phyloP scores from a whole-genome alignment of 1,140 invertebrate genomes.

The Anoplolepis gracilipes region DNA sequence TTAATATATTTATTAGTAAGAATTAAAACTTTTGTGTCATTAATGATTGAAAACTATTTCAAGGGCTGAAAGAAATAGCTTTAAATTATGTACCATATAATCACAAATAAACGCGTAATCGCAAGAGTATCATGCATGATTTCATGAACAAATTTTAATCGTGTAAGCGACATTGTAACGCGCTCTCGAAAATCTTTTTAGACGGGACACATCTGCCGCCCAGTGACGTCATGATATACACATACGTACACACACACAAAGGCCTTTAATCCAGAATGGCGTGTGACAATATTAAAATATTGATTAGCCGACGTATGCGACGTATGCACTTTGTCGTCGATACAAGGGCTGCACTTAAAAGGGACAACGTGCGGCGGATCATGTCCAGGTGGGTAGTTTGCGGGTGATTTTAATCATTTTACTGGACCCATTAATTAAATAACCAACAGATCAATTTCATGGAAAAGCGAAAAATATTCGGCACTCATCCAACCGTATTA shows the following conservation, averaged over 20 bases:
- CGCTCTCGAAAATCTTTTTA: conserved; percentile 61
- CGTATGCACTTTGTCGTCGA: conserved; percentile 85
- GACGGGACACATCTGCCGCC: conserved; percentile 67
- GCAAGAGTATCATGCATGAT: not conserved
- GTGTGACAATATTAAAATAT: conserved; percentile 86
- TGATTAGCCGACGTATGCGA: conserved; percentile 85
- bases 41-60: not conserved
- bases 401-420: conserved; percentile 73
- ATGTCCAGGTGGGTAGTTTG: conserved; percentile 71
- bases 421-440: conserved; percentile 61
- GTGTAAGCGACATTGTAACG: conserved; percentile 7
- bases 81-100: conserved; percentile 28
- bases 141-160: conserved; percentile 47
- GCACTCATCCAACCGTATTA: not conserved
- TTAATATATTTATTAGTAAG: not conserved
- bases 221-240: conserved; percentile 68
- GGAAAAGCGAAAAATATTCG: conserved; percentile 27
- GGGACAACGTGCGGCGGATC: conserved; percentile 71
- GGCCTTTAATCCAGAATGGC: conserved; percentile 80
- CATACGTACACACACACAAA: conserved; percentile 73
- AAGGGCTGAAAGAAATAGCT: not conserved
- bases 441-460: conserved; percentile 49
- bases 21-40: not conserved
- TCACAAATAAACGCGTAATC: not conserved
- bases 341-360: conserved; percentile 80